Base-by-base conservation (phyloP, 2,113 vertebrate genomes). In the Cheilinus undulatus region DNA sequence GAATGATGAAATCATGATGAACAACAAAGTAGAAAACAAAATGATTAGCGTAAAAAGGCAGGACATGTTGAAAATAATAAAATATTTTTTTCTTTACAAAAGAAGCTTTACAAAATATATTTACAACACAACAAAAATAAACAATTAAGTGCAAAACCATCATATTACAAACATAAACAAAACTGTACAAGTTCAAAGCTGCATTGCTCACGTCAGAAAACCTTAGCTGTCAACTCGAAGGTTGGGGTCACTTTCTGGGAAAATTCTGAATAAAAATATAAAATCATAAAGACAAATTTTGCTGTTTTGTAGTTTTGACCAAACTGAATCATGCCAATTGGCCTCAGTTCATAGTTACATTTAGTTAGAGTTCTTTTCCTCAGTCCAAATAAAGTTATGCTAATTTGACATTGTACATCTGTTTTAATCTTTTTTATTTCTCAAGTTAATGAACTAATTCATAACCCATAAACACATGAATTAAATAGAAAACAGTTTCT, bases 131-230 rank as follows among this genome's bases (percentile, higher is more conserved):
- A 62, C 24, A 43, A 13, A 50, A 23, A 68, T 27, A 2, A 65
- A 73, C 22, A 66, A 64, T 60, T 62, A 82, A 91, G 86, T 91
- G 88, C 90, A 91, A 90, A 38, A 24, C 87, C 38, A 46, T 34
- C 14, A 27, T 26, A 60, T 27, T 68, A 82, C 14, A 60, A 63
- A 72, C 20, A 79, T 12, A 68, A 1, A 73, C 15, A 72, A 4
- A 54, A 74, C 67, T 60, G 71, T 73, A 86, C 73, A 84, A 24
- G 43, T 54, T 58, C 20, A 82, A 72, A 56, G 51, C 43, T 71
- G 42, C 61, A 76, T 78, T 51, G 70, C 30, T 69, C 36, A 48
- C 19, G 0, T 69, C 30, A 52, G 34, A 49, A 50, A 65, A 81
- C 14, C 54, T 49, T 2, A 62, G 50, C 58, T 56, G 43, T 77